Conservation (phyloP, 2,113 vertebrate genomes). For the Mobula birostris region DNA sequence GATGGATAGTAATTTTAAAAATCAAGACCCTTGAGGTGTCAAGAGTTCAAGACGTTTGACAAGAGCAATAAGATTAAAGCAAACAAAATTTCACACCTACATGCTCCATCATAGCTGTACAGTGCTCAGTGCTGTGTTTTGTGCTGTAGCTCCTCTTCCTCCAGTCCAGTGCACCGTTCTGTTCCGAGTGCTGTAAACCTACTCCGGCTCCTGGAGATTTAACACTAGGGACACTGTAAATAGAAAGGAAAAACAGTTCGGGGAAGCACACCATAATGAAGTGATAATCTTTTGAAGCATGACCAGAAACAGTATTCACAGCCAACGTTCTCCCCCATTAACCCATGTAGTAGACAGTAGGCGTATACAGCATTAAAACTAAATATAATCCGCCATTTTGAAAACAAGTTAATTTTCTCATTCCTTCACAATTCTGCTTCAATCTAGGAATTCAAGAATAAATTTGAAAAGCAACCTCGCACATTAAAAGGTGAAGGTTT, state of each 20-base stretch:
- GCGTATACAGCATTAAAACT: neutral
- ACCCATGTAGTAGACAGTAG: neutral
- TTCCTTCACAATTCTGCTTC: neutral
- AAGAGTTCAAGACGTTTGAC: neutral
- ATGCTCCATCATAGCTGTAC: slow-evolving; percentile 59
- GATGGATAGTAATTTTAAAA: neutral
- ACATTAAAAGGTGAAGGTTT: neutral
- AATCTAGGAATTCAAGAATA: neutral
- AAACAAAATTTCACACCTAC: slow-evolving; percentile 45
- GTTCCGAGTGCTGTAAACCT: slow-evolving; percentile 57
- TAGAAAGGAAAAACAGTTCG: neutral
- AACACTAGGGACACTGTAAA: slow-evolving; percentile 44
- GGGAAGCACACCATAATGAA: neutral
- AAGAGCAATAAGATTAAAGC: neutral
- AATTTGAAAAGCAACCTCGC: neutral
- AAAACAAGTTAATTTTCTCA: neutral
- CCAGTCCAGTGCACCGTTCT: slow-evolving; percentile 71
- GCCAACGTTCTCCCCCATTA: neutral
- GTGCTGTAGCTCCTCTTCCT: slow-evolving; percentile 58
- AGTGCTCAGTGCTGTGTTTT: slow-evolving; percentile 59
- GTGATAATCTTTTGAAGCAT: neutral
- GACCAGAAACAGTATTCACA: too few relatives aligned
- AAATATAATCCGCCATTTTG: neutral
- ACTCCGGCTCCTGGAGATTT: slow-evolving; percentile 64
- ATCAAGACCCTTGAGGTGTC: neutral